A percentile compares a stretch with the other conserved stretches of the same genome.
These are phyloP conservation scores for Hemichromis elongatus DNA, from an alignment of 2,113 vertebrate species.

Conservation along the genomic window DNA sequence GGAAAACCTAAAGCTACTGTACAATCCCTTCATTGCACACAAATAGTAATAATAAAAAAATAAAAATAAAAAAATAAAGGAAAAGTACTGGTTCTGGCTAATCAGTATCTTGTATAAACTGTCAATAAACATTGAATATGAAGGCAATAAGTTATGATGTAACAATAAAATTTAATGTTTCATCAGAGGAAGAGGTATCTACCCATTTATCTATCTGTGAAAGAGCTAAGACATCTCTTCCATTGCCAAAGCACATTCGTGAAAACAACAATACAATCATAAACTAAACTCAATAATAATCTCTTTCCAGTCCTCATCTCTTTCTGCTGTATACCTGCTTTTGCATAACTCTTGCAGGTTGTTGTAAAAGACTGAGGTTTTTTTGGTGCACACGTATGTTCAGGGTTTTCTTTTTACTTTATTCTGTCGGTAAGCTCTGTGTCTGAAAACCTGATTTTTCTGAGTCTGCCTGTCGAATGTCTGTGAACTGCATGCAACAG, in stretches of 20 bases:
- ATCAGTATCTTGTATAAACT: background rate
- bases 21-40: background rate
- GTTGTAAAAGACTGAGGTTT: background rate
- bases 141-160: conserved; percentile 37
- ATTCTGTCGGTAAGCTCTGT: background rate
- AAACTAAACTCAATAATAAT: background rate
- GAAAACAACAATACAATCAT: background rate
- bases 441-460: conserved; percentile 8
- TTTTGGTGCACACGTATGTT: background rate
- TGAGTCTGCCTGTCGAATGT: conserved; percentile 8
- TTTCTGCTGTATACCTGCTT: background rate
- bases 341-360: background rate
- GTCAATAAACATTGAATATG: background rate
- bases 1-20: background rate
- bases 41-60: background rate
- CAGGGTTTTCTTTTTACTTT: background rate
- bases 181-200: background rate
- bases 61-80: background rate
- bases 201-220: background rate
- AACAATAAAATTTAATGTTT: conserved; percentile 15
- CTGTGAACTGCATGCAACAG: conserved; percentile 26
- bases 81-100: background rate
- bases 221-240: background rate
- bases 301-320: background rate
- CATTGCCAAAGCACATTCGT: conserved; percentile 25